phyloP scores from a whole-genome alignment of 2,797 vertebrate species.

The Eremophila alpestris region DNA sequence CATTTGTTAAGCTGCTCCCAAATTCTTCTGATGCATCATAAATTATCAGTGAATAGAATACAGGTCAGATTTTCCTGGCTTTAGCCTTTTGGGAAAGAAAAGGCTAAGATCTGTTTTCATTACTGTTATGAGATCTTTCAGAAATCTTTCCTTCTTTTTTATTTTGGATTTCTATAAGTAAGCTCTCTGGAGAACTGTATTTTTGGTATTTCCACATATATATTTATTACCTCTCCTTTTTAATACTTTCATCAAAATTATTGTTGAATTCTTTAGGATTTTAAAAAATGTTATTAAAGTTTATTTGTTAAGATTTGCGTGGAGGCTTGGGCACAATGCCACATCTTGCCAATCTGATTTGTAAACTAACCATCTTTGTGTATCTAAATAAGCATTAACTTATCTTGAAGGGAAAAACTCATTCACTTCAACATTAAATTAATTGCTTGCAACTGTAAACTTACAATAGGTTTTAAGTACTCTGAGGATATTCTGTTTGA shows the following conservation, averaged over 20 bases:
- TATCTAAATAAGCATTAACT: not conserved
- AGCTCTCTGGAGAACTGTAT: not conserved
- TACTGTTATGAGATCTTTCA: not conserved
- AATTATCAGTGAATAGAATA: not conserved
- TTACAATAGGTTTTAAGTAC: not conserved
- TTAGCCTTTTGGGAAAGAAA: not conserved
- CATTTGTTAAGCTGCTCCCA: not conserved
- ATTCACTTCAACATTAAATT: not conserved
- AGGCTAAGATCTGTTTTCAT: not conserved
- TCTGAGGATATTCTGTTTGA: not conserved
- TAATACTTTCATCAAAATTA: not conserved
- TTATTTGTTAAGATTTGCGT: not conserved
- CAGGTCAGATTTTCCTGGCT: not conserved
- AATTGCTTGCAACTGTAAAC: not conserved
- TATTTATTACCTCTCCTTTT: not conserved
- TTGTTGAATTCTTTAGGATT: not conserved
- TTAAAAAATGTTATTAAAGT: not conserved
- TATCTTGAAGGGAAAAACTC: not conserved
- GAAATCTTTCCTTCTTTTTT: not conserved
- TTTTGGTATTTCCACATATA: not conserved
- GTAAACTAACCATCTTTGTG: not conserved
- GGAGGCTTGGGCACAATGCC: not conserved
- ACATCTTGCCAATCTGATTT: not conserved
- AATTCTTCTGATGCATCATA: not conserved
- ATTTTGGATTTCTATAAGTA: not conserved